phyloP scores from a whole-genome alignment of 2,113 vertebrate species.

The Chloropsis hardwickii region DNA sequence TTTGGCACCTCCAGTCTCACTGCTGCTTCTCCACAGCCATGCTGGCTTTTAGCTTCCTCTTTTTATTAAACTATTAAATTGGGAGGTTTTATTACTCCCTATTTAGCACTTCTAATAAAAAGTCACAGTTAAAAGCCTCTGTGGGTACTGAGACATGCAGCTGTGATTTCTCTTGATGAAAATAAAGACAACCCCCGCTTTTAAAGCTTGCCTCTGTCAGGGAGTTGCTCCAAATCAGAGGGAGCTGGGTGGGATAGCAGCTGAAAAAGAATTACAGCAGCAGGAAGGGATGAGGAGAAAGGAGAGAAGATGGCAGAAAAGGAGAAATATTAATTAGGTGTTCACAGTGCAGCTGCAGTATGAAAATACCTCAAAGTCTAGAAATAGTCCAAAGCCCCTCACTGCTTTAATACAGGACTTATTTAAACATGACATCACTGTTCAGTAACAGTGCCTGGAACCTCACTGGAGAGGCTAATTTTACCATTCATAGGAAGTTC shows the following conservation, averaged over 20 bases:
- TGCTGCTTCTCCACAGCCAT: neutral
- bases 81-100: constrained; percentile 41
- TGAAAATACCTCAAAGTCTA: neutral
- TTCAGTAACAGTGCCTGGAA: neutral
- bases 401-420: neutral
- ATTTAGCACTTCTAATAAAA: constrained; percentile 62
- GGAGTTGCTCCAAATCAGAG: neutral
- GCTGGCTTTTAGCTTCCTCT: constrained; percentile 11
- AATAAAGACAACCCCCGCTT: constrained; percentile 9
- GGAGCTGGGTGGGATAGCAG: neutral
- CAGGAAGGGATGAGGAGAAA: neutral
- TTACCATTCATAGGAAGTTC: neutral
- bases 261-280: neutral
- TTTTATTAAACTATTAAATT: constrained; percentile 56
- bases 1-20: neutral
- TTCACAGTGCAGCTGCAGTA: neutral
- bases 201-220: neutral
- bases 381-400: neutral
- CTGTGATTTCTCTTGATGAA: constrained; percentile 54
- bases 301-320: neutral
- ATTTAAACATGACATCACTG: neutral
- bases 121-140: constrained; percentile 38
- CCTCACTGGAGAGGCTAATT: neutral
- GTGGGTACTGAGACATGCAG: constrained; percentile 29
- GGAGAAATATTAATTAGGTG: neutral